Evolutionary conservation across 2,797 vertebrate species (phyloP).

Genomic region (Gallinago stenura): DNA sequence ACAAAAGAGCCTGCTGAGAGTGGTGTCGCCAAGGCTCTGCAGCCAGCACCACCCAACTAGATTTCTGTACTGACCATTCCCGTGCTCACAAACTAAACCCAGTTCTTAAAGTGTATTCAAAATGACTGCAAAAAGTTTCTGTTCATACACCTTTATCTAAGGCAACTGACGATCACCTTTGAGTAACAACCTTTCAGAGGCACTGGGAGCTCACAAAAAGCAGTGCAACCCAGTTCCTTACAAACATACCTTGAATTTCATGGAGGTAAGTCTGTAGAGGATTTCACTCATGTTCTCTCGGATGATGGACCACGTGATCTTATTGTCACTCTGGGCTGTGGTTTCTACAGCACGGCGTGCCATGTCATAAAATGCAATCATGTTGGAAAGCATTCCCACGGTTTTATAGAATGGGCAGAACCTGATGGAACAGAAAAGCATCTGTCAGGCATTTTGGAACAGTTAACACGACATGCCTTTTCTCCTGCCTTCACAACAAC

Average conservation of each 20-base stretch:
- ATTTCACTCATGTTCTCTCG: conserved; percentile 94
- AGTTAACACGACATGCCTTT: background rate
- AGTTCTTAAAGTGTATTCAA: background rate
- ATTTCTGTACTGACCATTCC: background rate
- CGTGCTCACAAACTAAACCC: background rate
- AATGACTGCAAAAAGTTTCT: background rate
- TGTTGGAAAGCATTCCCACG: conserved; percentile 96
- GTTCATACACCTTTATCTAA: background rate
- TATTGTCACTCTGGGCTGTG: conserved; percentile 95
- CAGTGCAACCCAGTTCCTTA: background rate
- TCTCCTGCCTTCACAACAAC: background rate
- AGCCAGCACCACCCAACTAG: background rate
- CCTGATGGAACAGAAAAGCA: conserved; percentile 73
- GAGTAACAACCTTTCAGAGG: background rate
- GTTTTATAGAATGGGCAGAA: conserved; percentile 99
- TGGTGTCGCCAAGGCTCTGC: background rate
- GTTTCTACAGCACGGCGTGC: conserved; percentile 95
- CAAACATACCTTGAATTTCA: conserved; percentile 94
- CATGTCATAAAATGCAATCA: conserved; percentile 97
- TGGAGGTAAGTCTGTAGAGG: conserved; percentile 92
- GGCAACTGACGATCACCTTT: background rate
- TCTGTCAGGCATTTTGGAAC: background rate
- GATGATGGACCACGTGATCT: conserved; percentile 97
- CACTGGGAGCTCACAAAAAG: background rate
- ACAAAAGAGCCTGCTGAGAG: background rate